phyloP scores from a whole-genome alignment of 92 coral and sea anemone species.

The Bergia sp. region DNA sequence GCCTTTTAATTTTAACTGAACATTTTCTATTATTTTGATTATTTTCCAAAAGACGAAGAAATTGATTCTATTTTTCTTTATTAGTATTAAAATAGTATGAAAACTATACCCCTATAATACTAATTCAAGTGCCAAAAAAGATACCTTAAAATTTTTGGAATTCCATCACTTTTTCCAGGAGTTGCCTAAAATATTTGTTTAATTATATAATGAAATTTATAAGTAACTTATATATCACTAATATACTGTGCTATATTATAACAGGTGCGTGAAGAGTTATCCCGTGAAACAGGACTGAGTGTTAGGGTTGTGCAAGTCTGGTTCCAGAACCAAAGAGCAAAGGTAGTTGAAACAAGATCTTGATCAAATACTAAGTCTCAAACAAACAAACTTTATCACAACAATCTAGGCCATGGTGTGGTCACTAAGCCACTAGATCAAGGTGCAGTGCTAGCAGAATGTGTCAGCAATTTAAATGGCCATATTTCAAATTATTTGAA shows the following conservation, averaged over 20 bases:
- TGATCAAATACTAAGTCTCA: not conserved
- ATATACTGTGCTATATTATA: not conserved
- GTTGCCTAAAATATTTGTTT: too few relatives aligned
- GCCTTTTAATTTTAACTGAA: too few relatives aligned
- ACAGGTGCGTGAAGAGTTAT: slow-evolving; percentile 96
- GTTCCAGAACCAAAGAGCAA: slow-evolving; percentile 99
- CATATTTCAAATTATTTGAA: too few relatives aligned
- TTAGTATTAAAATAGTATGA: not conserved
- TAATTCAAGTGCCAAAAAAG: too few relatives aligned
- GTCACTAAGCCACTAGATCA: too few relatives aligned
- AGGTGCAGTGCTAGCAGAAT: too few relatives aligned
- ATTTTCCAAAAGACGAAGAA: too few relatives aligned
- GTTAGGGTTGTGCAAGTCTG: slow-evolving; percentile 99
- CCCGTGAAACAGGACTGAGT: slow-evolving; percentile 99
- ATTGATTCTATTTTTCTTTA: not conserved
- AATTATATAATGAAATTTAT: not conserved
- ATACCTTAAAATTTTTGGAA: not conserved
- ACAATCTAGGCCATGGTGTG: too few relatives aligned
- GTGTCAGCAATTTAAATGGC: too few relatives aligned
- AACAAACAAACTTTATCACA: too few relatives aligned
- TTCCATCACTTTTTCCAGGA: not conserved
- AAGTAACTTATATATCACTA: not conserved
- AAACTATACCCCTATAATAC: not conserved
- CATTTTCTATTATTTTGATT: too few relatives aligned
- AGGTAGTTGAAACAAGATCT: slow-evolving; percentile 74